Conservation (phyloP, 2,888 invertebrate genomes). For the Eupithecia dodoneata region DNA sequence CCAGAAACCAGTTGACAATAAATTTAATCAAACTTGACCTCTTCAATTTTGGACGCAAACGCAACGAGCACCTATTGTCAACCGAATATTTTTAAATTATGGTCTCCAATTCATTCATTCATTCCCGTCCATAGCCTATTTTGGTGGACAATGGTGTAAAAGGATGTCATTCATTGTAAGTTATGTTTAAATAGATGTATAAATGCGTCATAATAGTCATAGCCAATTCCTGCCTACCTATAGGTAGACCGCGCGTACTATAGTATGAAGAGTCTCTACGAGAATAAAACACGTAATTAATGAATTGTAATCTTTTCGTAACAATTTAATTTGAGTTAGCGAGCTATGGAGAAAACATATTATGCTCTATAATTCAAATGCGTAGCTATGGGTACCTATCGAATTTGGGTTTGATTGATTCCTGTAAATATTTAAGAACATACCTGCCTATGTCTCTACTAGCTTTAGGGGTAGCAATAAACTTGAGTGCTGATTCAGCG, state of each 20-base stretch:
- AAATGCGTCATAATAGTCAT: background rate
- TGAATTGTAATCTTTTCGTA: too few relatives aligned
- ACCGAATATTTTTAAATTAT: constrained; percentile 2
- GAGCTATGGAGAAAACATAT: too few relatives aligned
- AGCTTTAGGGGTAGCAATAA: background rate
- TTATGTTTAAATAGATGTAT: background rate
- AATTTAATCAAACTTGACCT: background rate
- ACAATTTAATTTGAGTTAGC: too few relatives aligned
- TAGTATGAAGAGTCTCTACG: too few relatives aligned
- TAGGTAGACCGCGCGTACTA: background rate
- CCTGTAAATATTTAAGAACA: background rate
- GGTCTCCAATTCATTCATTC: background rate
- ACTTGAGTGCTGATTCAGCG: constrained; percentile 15
- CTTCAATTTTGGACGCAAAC: background rate
- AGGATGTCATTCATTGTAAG: constrained; percentile 25
- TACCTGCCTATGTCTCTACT: too few relatives aligned
- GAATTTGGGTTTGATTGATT: background rate
- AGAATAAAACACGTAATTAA: too few relatives aligned
- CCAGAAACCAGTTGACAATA: background rate
- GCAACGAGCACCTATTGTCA: background rate
- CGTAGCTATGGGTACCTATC: too few relatives aligned
- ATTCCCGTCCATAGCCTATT: constrained; percentile 16
- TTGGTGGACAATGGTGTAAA: constrained; percentile 38
- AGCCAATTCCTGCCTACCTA: background rate
- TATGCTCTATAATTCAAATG: background rate